These are phyloP conservation scores for Dioctria rufipes DNA, from an alignment of 2,888 invertebrate species.

Conservation along the genomic window DNA sequence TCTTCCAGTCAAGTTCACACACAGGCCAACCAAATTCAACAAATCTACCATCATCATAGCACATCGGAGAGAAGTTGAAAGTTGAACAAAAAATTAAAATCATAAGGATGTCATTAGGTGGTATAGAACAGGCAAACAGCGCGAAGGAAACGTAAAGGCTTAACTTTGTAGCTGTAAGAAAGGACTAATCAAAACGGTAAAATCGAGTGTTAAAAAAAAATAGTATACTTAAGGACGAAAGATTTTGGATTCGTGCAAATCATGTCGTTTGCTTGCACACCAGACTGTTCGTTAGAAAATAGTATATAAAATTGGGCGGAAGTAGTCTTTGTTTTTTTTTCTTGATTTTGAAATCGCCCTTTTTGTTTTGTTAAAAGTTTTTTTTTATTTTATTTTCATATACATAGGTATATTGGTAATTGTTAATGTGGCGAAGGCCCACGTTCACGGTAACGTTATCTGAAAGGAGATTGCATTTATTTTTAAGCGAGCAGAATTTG, in stretches of 20 bases:
- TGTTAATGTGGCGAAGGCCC: too few relatives aligned
- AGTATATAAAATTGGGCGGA: background rate
- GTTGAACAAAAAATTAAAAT: conserved; percentile 33
- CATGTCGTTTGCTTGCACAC: conserved; percentile 36
- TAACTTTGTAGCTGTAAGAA: conserved; percentile 1
- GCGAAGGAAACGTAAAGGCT: conserved; percentile 17
- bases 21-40: conserved; percentile 67
- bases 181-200: conserved; percentile 36
- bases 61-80: conserved; percentile 72
- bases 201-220: conserved; percentile 43
- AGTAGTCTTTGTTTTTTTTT: background rate
- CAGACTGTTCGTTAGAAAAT: conserved; percentile 38
- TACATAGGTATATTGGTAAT: too few relatives aligned
- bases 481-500: background rate
- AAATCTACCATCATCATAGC: conserved; percentile 71
- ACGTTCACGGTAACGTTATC: too few relatives aligned
- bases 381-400: background rate
- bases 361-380: background rate
- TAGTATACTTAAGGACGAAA: conserved; percentile 34
- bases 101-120: conserved; percentile 26
- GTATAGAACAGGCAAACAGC: conserved; percentile 2
- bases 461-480: too few relatives aligned
- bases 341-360: conserved; percentile 7
- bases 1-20: conserved; percentile 57
- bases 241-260: conserved; percentile 38